Base-by-base conservation (phyloP, 2,888 invertebrate species). In the Bedellia somnulentella region DNA sequence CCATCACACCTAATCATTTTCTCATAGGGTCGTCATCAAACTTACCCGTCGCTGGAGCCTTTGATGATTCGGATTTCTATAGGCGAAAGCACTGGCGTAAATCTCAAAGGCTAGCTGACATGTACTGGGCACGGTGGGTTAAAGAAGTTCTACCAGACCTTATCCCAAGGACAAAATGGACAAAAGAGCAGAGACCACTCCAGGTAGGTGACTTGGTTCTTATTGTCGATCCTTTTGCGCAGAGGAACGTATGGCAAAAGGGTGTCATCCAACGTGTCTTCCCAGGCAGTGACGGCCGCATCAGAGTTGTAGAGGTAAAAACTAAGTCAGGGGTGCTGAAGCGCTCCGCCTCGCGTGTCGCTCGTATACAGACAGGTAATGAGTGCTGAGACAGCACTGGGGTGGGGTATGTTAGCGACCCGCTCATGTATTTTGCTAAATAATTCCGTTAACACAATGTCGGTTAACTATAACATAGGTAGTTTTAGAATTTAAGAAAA, bases 81-180 rank as follows among this genome's bases (percentile, higher is more conserved):
- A 11, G 18, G n/a, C 16, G 33, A 2, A 36, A 34, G 17, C 29
- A 31, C 10, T 36, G 36, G 36, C 33, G 35, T 2, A 33, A 13
- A 9, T 15, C 29, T 13, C 36, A 38, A 23, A 12, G 25, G 9
- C 17, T 38, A 9, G 37, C 37, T 1, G 37, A 38, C 16, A 32
- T 35, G 24, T 36, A 17, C 15, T 39, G 37, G 37, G 26, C 18
- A n/a, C 23, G 39, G 6, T 36, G 35, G 38, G 17, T 35, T 1
- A 38, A 30, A 17, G 36, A 35, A 21, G 24, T 32, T 17, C 18
- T 39, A 11, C 35, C 35, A 13, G 29, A 30, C 1, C 24, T 37
- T 2, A 2, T 35, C 6, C 33, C 36, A 4, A 16, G 36, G 6
- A 17, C 14, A 12, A 36, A 33, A 21, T 36, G 34, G 37, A 25